These are phyloP conservation scores for Antechinus flavipes DNA, from an alignment of 2,113 vertebrate genomes.

Conservation along the genomic window DNA sequence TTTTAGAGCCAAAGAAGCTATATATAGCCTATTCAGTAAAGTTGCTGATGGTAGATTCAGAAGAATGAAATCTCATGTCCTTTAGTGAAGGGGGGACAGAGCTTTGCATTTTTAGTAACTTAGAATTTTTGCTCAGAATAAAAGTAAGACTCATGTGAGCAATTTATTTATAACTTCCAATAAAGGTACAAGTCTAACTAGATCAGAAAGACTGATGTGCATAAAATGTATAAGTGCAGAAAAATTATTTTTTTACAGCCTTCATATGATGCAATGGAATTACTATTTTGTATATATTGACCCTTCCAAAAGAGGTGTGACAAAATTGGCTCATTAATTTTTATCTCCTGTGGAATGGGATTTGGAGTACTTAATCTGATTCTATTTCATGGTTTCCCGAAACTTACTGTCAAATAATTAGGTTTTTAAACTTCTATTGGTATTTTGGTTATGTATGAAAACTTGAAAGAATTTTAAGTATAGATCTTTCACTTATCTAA, in stretches of 20 bases:
- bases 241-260: conserved; percentile 67
- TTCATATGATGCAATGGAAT: conserved; percentile 51
- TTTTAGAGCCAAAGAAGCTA: conserved; percentile 70
- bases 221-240: conserved; percentile 68
- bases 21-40: conserved; percentile 66
- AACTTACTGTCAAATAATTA: conserved; percentile 26
- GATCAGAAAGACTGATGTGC: conserved; percentile 72
- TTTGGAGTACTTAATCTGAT: not conserved
- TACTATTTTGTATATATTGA: conserved; percentile 30
- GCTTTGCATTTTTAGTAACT: conserved; percentile 82
- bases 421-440: not conserved
- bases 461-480: not conserved
- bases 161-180: conserved; percentile 79
- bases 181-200: conserved; percentile 77
- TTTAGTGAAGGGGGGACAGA: conserved; percentile 79
- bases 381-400: conserved; percentile 25
- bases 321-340: conserved; percentile 50
- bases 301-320: conserved; percentile 57
- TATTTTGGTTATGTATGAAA: not conserved
- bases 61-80: conserved; percentile 75
- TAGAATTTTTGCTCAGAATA: conserved; percentile 79
- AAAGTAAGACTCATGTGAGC: conserved; percentile 79
- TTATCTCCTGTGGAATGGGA: conserved; percentile 29
- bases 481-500: not conserved
- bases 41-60: conserved; percentile 76